A percentile compares a stretch with the other conserved stretches of the same genome.
phyloP scores from a whole-genome alignment of 2,797 vertebrate species.

The Xenentodon cancila region DNA sequence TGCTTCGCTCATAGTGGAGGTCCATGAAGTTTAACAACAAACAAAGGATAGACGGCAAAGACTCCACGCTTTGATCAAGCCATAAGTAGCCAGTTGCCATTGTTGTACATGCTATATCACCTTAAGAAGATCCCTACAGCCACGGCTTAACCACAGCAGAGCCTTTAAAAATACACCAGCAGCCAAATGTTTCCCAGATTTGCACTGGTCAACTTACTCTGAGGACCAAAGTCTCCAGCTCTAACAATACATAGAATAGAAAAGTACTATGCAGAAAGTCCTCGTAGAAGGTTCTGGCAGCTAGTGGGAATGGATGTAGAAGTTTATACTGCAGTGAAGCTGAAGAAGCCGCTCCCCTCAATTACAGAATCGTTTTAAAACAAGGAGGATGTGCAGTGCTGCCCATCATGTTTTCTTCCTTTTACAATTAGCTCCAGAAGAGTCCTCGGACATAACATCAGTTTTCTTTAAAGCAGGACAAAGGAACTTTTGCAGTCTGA shows the following conservation, averaged over 20 bases:
- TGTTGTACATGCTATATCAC: conserved; percentile 28
- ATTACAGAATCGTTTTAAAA: no score
- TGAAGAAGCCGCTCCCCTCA: no score
- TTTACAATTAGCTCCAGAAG: no score
- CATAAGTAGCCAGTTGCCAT: conserved; percentile 52
- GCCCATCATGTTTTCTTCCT: no score
- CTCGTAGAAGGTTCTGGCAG: no score
- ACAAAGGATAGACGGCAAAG: conserved; percentile 47
- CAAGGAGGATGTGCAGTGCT: no score
- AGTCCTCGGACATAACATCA: no score
- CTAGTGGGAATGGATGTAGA: no score
- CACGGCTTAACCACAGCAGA: conserved; percentile 21
- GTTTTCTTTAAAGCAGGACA: no score
- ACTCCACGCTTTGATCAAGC: conserved; percentile 59
- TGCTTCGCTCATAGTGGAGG: conserved; percentile 49
- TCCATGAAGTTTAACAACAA: conserved; percentile 56
- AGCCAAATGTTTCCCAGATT: conserved; percentile 39
- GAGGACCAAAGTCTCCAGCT: conserved; percentile 14
- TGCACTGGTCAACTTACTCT: conserved; percentile 28
- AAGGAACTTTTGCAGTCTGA: no score
- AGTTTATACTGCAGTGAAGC: no score
- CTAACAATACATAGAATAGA: neutral
- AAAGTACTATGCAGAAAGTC: no score
- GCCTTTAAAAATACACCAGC: conserved; percentile 48
- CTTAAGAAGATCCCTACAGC: conserved; percentile 19